A percentile compares a stretch with the other conserved stretches of the same genome.
Evolutionary conservation across 1,140 invertebrate species (phyloP).

Genomic region (Parasteatoda tepidariorum): DNA sequence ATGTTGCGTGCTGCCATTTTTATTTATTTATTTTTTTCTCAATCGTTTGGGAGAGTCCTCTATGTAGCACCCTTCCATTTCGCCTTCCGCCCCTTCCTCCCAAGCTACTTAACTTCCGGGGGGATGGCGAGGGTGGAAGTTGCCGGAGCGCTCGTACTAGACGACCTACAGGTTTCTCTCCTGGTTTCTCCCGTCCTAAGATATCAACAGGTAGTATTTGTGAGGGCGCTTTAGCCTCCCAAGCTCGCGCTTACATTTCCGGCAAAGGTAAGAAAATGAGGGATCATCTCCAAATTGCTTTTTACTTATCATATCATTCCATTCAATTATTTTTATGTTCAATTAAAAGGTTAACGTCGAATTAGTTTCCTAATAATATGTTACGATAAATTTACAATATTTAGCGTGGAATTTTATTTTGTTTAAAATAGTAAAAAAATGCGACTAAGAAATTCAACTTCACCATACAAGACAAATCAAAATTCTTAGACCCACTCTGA

Average conservation of each 20-base stretch:
- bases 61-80: not conserved
- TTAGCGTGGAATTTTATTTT: too few relatives aligned
- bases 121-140: not conserved
- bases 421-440: too few relatives aligned
- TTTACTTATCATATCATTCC: too few relatives aligned
- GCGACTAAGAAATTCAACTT: too few relatives aligned
- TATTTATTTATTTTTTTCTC: not conserved
- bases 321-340: too few relatives aligned
- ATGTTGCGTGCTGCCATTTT: not conserved
- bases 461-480: too few relatives aligned
- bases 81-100: not conserved
- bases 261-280: not conserved
- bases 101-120: not conserved
- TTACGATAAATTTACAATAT: too few relatives aligned
- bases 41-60: not conserved
- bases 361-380: too few relatives aligned
- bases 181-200: not conserved
- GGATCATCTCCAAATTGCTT: not conserved
- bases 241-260: not conserved
- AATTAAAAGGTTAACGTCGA: too few relatives aligned
- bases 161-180: not conserved
- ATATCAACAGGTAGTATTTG: slow-evolving; percentile 11
- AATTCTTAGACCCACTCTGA: too few relatives aligned
- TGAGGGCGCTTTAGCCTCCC: not conserved
- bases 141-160: not conserved